Conservation (phyloP, 2,888 invertebrate species). For the Acronicta psi region DNA sequence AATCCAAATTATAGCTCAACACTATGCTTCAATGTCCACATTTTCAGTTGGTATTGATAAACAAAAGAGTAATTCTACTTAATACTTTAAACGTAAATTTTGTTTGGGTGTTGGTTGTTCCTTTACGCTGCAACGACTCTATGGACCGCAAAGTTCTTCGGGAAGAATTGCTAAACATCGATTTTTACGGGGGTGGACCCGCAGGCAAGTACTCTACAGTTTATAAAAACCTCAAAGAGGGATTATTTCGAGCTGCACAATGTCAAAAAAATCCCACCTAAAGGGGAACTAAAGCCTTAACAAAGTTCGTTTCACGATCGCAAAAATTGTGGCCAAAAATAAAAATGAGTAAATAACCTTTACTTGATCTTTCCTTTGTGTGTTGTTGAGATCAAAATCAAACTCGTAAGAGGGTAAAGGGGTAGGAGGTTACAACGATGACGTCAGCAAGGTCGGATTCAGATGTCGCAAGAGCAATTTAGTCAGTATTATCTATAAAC, state of each 20-base stretch:
- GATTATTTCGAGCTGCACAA: too few relatives aligned
- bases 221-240: not conserved
- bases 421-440: constrained; percentile 6
- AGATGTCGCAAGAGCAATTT: constrained; percentile 23
- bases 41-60: too few relatives aligned
- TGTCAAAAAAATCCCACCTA: not conserved
- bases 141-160: too few relatives aligned
- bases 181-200: too few relatives aligned
- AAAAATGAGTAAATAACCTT: constrained; percentile 26
- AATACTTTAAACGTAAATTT: too few relatives aligned
- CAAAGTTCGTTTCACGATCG: not conserved
- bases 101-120: too few relatives aligned
- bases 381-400: constrained; percentile 38
- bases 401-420: constrained; percentile 27
- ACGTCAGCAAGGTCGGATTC: constrained; percentile 16
- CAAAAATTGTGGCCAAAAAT: constrained; percentile 16
- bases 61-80: too few relatives aligned
- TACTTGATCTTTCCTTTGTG: constrained; percentile 38
- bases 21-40: too few relatives aligned
- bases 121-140: too few relatives aligned
- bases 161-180: too few relatives aligned
- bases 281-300: not conserved
- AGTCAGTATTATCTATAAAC: constrained; percentile 4
- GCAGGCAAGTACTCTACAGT: not conserved
- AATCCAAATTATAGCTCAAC: too few relatives aligned